Evolutionary conservation across 2,888 invertebrate genomes (phyloP).

Genomic region (Leucoma salicis): DNA sequence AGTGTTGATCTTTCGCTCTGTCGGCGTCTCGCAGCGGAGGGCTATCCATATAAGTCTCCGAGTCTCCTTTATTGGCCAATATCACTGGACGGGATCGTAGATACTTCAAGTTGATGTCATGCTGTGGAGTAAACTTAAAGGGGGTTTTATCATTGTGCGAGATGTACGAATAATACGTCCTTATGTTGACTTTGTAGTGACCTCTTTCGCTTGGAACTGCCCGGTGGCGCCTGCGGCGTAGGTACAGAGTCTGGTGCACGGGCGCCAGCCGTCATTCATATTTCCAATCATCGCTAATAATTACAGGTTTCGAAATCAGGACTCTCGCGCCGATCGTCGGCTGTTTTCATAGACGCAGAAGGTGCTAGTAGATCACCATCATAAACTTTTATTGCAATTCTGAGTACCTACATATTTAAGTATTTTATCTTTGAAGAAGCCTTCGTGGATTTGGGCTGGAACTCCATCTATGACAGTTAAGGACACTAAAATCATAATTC

Average conservation of each 20-base stretch:
- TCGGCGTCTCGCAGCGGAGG: constrained; percentile 52
- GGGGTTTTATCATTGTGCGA: constrained; percentile 36
- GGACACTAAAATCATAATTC: too few species aligned
- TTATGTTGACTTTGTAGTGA: constrained; percentile 26
- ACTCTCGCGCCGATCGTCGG: constrained; percentile 44
- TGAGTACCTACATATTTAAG: too few species aligned
- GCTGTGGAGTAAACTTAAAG: constrained; percentile 48
- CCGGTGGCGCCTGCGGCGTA: constrained; percentile 45
- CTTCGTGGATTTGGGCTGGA: too few species aligned
- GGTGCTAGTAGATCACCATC: too few species aligned
- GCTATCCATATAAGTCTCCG: constrained; percentile 56
- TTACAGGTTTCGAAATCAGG: constrained; percentile 51
- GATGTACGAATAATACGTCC: constrained; percentile 25
- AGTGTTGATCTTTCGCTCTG: constrained; percentile 67
- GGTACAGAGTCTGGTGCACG: constrained; percentile 47
- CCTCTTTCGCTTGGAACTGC: constrained; percentile 31
- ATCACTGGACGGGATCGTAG: constrained; percentile 56
- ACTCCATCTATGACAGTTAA: too few species aligned
- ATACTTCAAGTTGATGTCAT: constrained; percentile 61
- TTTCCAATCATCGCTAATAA: constrained; percentile 72
- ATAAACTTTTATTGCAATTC: too few species aligned
- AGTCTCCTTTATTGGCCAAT: constrained; percentile 61
- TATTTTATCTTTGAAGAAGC: too few species aligned
- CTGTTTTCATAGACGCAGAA: too few species aligned
- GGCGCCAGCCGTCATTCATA: constrained; percentile 68